A percentile compares a stretch with the other conserved stretches of the same genome.
phyloP scores from a whole-genome alignment of 1,140 invertebrate species.

The Magallana gigas region DNA sequence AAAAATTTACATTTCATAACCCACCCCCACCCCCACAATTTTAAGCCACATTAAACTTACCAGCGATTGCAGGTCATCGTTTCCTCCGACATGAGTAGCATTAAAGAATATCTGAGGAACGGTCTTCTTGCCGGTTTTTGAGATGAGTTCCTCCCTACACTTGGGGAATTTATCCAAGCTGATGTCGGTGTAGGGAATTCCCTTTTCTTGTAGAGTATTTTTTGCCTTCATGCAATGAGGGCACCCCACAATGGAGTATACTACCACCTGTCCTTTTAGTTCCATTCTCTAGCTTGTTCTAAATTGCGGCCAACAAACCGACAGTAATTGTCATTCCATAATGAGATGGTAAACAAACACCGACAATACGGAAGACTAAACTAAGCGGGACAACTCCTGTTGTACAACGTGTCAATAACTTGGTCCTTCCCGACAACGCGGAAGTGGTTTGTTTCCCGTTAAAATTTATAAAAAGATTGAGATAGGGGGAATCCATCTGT shows the following conservation, averaged over 20 bases:
- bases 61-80: conserved; percentile 73
- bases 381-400: neutral
- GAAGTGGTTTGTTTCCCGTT: neutral
- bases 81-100: conserved; percentile 72
- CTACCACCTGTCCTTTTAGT: conserved; percentile 70
- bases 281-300: conserved; percentile 54
- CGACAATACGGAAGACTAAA: neutral
- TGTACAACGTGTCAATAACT: neutral
- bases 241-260: conserved; percentile 76
- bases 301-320: neutral
- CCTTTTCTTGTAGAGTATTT: conserved; percentile 68
- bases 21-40: neutral
- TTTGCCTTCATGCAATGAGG: conserved; percentile 77
- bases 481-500: neutral
- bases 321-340: neutral
- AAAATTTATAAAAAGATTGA: neutral
- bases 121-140: conserved; percentile 67
- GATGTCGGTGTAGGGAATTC: conserved; percentile 73
- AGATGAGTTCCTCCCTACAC: conserved; percentile 64
- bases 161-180: conserved; percentile 73
- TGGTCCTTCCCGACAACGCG: neutral
- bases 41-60: conserved; percentile 53
- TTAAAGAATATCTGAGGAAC: conserved; percentile 78
- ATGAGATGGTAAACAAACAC: too few species aligned
- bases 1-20: too few species aligned